Evolutionary conservation across 2,888 invertebrate species (phyloP).

Genomic region (Pollenia angustigena): DNA sequence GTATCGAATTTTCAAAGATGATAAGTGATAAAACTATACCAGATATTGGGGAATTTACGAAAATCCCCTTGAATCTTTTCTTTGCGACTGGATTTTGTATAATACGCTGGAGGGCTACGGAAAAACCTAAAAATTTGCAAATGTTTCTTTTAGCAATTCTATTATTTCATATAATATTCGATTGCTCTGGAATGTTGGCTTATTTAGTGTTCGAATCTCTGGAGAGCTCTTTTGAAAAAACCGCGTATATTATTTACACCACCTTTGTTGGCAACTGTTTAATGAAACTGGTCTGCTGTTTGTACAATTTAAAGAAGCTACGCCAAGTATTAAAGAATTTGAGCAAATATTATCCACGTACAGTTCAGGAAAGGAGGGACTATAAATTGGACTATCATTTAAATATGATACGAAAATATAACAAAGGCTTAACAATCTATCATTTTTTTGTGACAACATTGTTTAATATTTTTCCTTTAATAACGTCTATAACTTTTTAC

Average conservation of each 20-base stretch:
- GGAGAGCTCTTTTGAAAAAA: conserved; percentile 32
- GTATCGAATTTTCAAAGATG: background rate
- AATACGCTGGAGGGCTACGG: conserved; percentile 26
- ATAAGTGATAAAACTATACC: conserved; percentile 22
- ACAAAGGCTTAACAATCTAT: conserved; percentile 63
- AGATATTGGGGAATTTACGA: conserved; percentile 25
- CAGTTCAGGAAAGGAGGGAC: conserved; percentile 20
- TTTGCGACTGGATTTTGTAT: conserved; percentile 22
- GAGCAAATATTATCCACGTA: conserved; percentile 69
- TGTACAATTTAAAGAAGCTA: background rate
- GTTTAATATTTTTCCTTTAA: conserved; percentile 74
- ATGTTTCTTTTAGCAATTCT: background rate
- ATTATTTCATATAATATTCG: rapidly evolving
- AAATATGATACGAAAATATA: conserved; percentile 52
- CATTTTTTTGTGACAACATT: conserved; percentile 71
- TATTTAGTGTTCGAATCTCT: conserved; percentile 1
- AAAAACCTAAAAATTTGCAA: conserved; percentile 8
- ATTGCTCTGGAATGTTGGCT: background rate
- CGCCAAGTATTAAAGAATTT: conserved; percentile 50
- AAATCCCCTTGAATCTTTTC: conserved; percentile 49
- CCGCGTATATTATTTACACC: conserved; percentile 38
- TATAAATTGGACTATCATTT: conserved; percentile 69
- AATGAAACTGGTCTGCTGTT: background rate
- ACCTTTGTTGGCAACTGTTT: conserved; percentile 2
- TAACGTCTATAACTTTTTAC: conserved; percentile 71